phyloP scores from a whole-genome alignment of 2,888 invertebrate species.

The Baccha elongata region DNA sequence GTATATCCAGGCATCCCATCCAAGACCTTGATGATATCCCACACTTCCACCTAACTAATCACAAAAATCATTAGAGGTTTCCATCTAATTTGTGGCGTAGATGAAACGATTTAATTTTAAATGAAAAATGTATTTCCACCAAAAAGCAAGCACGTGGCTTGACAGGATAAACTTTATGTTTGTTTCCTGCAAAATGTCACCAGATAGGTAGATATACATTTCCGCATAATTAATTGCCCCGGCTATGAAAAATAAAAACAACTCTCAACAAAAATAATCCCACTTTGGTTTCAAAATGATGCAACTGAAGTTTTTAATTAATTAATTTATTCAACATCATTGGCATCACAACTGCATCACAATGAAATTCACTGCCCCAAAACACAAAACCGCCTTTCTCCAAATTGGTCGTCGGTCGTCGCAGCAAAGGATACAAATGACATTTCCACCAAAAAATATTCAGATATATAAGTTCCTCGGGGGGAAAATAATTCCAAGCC shows the following conservation, averaged over 20 bases:
- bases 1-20: too few relatives aligned
- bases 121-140: too few relatives aligned
- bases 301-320: conserved; percentile 34
- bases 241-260: background rate
- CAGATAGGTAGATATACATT: conserved; percentile 2
- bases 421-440: background rate
- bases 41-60: conserved; percentile 4
- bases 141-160: too few relatives aligned
- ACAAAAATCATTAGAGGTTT: conserved; percentile 24
- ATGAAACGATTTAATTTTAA: too few relatives aligned
- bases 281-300: conserved; percentile 14
- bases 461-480: too few relatives aligned
- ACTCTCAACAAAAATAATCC: conserved; percentile 3
- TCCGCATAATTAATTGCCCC: conserved; percentile 34
- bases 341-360: conserved; percentile 1
- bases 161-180: conserved; percentile 34
- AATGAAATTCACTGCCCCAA: background rate
- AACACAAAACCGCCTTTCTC: conserved; percentile 6
- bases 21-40: too few relatives aligned
- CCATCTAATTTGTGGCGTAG: conserved; percentile 3
- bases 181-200: conserved; percentile 8
- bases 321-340: conserved; percentile 33
- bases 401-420: background rate
- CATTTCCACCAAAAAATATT: conserved; percentile 9
- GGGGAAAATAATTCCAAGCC: background rate